Evolutionary conservation across 2,113 vertebrate genomes (phyloP), one percentile per base, ranked within the genome.

Genomic region (Eptesicus fuscus): DNA sequence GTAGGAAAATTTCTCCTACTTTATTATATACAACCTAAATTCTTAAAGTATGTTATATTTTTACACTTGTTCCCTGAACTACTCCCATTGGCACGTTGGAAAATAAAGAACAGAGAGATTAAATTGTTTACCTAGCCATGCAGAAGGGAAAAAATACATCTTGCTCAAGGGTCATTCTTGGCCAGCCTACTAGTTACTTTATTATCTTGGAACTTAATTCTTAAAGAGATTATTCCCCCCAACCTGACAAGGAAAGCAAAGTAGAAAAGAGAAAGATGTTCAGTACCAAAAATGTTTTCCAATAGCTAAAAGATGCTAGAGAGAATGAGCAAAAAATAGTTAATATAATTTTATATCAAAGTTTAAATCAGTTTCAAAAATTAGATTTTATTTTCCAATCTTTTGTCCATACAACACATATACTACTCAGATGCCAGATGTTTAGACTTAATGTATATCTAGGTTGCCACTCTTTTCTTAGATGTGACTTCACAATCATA

Each of bases 321-420:
- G 20, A 71, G 16, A 93, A 83, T 79, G 14, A 83, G 37, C 2
- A 47, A 95, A 53, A 80, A 80, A 42, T 91, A 61, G 44, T 92
- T 88, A 83, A 51, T 83, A 1, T 80, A 90, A 83, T 37, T 77
- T 70, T 82, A 69, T 56, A 51, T 14, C 9, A 93, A 93, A 83
- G 4, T 89, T 92, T 70, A 90, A 89, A 37, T 4, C 16, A 87
- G n/a, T 88, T 88, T 92, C 76, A 77, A 92, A 90, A 90, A 11
- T 70, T 77, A 40, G 11, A 47, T 82, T 84, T 88, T 28, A 89
- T 88, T 90, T 96, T 85, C 16, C 28, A 63, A 88, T 70, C 18
- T 80, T 65, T 88, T 71, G 32, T 78, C 51, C 32, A 65, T 13
- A 93, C 2, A 90, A 76, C 23, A 42, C 22, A 85, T 91, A 47